phyloP scores from a whole-genome alignment of 1,140 invertebrate species.

The Agrilus planipennis region DNA sequence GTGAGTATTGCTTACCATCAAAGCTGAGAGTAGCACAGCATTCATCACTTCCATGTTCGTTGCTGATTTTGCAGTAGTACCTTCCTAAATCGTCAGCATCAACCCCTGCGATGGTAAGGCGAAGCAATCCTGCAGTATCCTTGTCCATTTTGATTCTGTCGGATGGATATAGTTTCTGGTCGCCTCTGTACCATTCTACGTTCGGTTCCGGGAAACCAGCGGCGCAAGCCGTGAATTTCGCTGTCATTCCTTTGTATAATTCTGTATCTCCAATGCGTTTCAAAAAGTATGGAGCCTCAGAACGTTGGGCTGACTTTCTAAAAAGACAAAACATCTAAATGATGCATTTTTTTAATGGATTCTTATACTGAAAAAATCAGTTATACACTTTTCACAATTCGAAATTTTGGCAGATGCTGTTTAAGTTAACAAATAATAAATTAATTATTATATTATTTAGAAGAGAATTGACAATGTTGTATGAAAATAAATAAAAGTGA shows the following conservation, averaged over 20 bases:
- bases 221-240: constrained; percentile 82
- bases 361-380: too few relatives aligned
- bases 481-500: too few relatives aligned
- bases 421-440: too few relatives aligned
- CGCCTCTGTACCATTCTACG: constrained; percentile 74
- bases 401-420: too few relatives aligned
- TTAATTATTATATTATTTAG: too few relatives aligned
- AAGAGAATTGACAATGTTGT: too few relatives aligned
- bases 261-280: constrained; percentile 84
- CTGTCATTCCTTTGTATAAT: constrained; percentile 75
- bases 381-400: too few relatives aligned
- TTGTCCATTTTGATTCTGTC: constrained; percentile 71
- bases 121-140: constrained; percentile 66
- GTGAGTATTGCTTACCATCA: constrained; percentile 38
- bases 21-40: constrained; percentile 70
- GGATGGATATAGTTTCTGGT: constrained; percentile 62
- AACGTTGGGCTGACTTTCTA: constrained; percentile 59
- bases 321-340: too few relatives aligned
- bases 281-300: constrained; percentile 75
- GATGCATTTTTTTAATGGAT: too few relatives aligned
- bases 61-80: constrained; percentile 70
- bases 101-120: constrained; percentile 62
- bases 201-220: constrained; percentile 77
- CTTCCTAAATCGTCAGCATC: constrained; percentile 67
- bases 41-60: constrained; percentile 71